Conservation (phyloP, 2,797 vertebrate species). For the Tokudaia tokunoshimensis region DNA sequence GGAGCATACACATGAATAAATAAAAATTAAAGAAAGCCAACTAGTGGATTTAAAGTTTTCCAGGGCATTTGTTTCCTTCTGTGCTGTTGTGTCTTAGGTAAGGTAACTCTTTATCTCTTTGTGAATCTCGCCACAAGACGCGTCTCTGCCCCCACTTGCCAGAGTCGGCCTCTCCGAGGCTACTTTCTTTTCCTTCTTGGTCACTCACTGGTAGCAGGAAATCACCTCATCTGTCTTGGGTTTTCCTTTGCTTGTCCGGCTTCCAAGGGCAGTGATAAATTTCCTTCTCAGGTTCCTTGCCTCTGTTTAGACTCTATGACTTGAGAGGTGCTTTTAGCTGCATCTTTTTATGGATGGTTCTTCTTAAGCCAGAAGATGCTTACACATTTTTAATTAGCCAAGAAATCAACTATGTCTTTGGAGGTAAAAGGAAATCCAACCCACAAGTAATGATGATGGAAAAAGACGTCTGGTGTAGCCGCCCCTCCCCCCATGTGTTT, state of each 20-base stretch:
- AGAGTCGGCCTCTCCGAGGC: background rate
- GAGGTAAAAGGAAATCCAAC: slow-evolving; percentile 41
- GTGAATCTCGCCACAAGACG: background rate
- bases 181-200: background rate
- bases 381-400: slow-evolving; percentile 45
- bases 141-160: background rate
- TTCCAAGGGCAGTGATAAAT: background rate
- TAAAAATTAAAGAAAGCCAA: background rate
- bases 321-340: slow-evolving; percentile 34
- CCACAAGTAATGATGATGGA: slow-evolving; percentile 29
- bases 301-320: background rate
- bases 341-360: background rate
- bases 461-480: background rate
- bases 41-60: slow-evolving; percentile 19
- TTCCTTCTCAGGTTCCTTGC: background rate
- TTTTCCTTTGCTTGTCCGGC: background rate
- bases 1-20: background rate
- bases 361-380: background rate
- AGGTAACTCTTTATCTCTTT: slow-evolving; percentile 23
- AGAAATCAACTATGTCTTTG: slow-evolving; percentile 42
- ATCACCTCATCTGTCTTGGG: background rate
- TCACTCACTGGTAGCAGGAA: background rate
- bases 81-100: background rate
- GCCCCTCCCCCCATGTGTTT: no score
- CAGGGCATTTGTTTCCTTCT: background rate